Evolutionary conservation across 2,888 invertebrate genomes (phyloP).

Genomic region (Branchipolynoe longqiensis): DNA sequence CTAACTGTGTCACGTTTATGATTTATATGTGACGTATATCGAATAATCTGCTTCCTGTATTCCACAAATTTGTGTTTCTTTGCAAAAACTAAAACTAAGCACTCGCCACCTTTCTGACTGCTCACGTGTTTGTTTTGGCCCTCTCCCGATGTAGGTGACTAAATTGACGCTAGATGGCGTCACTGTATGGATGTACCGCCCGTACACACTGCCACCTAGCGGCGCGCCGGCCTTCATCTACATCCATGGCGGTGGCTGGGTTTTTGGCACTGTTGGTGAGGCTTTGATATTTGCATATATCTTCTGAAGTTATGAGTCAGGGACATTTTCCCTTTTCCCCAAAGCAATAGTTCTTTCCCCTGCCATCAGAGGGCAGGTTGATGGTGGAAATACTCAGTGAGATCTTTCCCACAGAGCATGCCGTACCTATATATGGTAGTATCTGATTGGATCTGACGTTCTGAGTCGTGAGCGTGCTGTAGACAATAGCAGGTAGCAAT

Average conservation of each 20-base stretch:
- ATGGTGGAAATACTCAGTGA: too few relatives aligned
- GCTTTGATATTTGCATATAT: too few relatives aligned
- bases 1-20: not conserved
- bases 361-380: too few relatives aligned
- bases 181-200: slow-evolving; percentile 31
- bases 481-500: too few relatives aligned
- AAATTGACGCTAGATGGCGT: not conserved
- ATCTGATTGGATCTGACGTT: too few relatives aligned
- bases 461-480: too few relatives aligned
- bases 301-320: too few relatives aligned
- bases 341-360: too few relatives aligned
- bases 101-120: not conserved
- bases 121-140: not conserved
- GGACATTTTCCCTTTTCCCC: too few relatives aligned
- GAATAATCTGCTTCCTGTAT: not conserved
- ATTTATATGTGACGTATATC: not conserved
- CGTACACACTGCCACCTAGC: not conserved
- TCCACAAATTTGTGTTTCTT: not conserved
- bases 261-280: slow-evolving; percentile 54
- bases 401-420: too few relatives aligned
- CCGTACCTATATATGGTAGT: too few relatives aligned
- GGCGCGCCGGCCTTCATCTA: slow-evolving; percentile 43
- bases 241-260: slow-evolving; percentile 61
- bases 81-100: not conserved
- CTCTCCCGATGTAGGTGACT: not conserved